Evolutionary conservation across 2,888 invertebrate species (phyloP), one percentile per base, ranked within the genome.

Genomic region (Dascillus cervinus): DNA sequence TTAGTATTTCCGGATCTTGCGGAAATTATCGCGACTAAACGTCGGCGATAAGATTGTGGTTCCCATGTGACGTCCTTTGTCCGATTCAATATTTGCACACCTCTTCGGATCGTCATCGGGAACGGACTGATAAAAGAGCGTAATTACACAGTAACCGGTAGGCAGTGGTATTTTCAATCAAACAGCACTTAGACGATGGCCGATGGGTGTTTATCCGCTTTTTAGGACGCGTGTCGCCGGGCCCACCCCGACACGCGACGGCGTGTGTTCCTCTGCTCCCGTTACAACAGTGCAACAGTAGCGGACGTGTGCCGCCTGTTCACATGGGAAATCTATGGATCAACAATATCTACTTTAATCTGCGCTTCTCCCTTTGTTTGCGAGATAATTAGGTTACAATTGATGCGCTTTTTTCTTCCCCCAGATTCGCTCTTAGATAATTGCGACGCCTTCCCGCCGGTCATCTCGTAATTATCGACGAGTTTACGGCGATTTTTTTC

Each of bases 321-420:
- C 51, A 47, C 51, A 52, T 52, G 51, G 51, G 51, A 52, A 52
- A 52, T 52, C 49, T 50, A 40, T 44, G 34, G 38, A 49, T 46
- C 46, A 39, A 37, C 41, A 37, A 38, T 39, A 45, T 46, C 46
- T 42, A 40, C 47, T 44, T 41, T 44, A 47, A 48, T 47, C 48
- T 35, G 39, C 37, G 31, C 33, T 31, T 41, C 43, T 39, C 43
- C 41, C 41, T 33, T 31, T 38, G 41, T 41, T 33, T 37, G 43
- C 34, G 29, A 33, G 28, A 42, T 50, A 50, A 50, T 50, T 50
- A 43, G 49, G 47, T 50, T 50, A 50, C 41, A 45, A 50, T 49
- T 37, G 49, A 50, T 49, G 50, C 47, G 45, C 50, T 46, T 49
- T 50, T 49, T 22, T n/a, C n/a, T n/a, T n/a, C n/a, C n/a, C n/a